Percentiles rank a stretch among this genome's conserved stretches.
phyloP scores from a whole-genome alignment of 1,140 invertebrate species.

The Cyrtorhinus lividipennis region DNA sequence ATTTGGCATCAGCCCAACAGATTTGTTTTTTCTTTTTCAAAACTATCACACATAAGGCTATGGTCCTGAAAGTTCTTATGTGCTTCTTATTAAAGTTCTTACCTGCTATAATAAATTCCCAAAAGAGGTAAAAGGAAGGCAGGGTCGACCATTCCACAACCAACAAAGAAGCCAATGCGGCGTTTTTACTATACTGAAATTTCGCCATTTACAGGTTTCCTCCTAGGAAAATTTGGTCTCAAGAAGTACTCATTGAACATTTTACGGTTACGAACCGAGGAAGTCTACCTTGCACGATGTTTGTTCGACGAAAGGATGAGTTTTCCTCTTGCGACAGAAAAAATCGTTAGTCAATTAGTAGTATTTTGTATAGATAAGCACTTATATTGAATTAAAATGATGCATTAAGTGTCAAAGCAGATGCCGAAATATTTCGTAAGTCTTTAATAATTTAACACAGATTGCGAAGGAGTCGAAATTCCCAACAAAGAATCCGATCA shows the following conservation, averaged over 20 bases:
- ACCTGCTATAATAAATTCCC: background rate
- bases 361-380: background rate
- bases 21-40: background rate
- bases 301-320: background rate
- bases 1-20: background rate
- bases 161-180: no score
- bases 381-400: background rate
- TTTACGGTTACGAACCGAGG: background rate
- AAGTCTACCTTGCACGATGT: background rate
- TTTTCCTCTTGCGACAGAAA: background rate
- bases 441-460: background rate
- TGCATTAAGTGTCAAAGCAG: background rate
- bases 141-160: no score
- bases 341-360: background rate
- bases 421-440: background rate
- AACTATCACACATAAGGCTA: background rate
- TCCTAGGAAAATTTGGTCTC: background rate
- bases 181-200: background rate
- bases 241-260: conserved; percentile 1
- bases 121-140: background rate
- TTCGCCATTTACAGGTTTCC: background rate
- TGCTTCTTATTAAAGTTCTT: background rate
- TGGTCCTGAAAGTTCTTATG: background rate
- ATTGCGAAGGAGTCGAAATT: background rate
- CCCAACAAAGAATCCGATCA: background rate